Base-by-base conservation (phyloP, 2,888 invertebrate genomes). In the Leptopilina syphax region DNA sequence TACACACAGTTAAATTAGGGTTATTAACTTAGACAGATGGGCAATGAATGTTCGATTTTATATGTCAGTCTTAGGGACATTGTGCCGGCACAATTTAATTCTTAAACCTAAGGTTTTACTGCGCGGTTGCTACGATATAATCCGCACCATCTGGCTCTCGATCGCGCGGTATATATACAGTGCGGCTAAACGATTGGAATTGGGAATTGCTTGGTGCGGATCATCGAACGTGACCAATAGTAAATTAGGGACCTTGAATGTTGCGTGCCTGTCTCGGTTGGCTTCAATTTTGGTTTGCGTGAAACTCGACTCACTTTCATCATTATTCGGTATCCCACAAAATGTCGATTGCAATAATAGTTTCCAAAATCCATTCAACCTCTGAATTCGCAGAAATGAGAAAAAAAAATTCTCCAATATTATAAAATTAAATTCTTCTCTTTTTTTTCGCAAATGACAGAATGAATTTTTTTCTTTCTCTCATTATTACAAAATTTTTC, bases 301-400 rank as follows among this genome's bases (percentile, higher is more conserved):
- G 84, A 84, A 80, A 77, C 78, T 66, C 67, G 67, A 80, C 80
- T 78, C 41, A 79, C 79, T 65, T n/a, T 60, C 70, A 57, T n/a
- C 65, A 63, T 76, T 78, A 44, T 73, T 24, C 76, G 44, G n/a
- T 65, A 80, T 83, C 84, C 84, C 83, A 82, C 80, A 80, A 79
- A 44, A 81, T 83, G 82, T 84, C 87, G 84, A 87, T 87, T 88
- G 87, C 84, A 83, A 84, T 88, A 86, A 88, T 87, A 83, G 85
- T 79, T 50, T 10, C 50, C 24, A 44, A 44, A 44, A 6, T 50
- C 68, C 24, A 54, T n/a, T 63, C 63, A 18, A 18, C 24, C 24
- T n/a, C 24, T n/a, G n/a, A 60, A 60, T 44, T 44, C 44, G 44
- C 44, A 44, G 3, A 34, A 34, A 4, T 34, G 34, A 34, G 34